phyloP scores from a whole-genome alignment of 2,888 invertebrate species.

The Eudasyphora cyanicolor region DNA sequence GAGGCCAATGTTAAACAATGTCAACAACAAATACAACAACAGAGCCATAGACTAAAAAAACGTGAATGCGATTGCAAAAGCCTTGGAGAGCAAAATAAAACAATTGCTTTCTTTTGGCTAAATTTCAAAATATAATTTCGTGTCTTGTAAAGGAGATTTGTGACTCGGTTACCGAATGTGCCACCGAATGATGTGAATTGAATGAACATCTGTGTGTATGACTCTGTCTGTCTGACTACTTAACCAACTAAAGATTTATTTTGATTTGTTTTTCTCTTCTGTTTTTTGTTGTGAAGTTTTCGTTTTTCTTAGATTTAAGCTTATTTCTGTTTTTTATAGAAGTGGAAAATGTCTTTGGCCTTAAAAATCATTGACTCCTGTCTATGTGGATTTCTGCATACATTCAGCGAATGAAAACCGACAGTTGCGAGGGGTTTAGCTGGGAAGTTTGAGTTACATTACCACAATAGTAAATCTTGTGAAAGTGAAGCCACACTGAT shows the following conservation, averaged over 20 bases:
- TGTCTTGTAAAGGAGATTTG: conserved; percentile 22
- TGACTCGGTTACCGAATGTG: conserved; percentile 7
- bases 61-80: not conserved
- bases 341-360: conserved; percentile 31
- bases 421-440: not conserved
- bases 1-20: not conserved
- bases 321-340: not conserved
- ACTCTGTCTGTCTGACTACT: not conserved
- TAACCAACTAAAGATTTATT: not conserved
- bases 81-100: not conserved
- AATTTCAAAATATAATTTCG: conserved; percentile 15
- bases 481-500: too few species aligned
- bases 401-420: not conserved
- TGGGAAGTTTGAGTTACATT: not conserved
- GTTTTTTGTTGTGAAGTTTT: not conserved
- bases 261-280: not conserved
- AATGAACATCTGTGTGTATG: not conserved
- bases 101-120: conserved; percentile 21
- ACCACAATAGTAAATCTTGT: too few species aligned
- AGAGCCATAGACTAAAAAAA: not conserved
- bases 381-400: not conserved
- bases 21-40: not conserved
- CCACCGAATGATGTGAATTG: conserved; percentile 11
- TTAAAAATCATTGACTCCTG: conserved; percentile 43
- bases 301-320: not conserved